phyloP scores from a whole-genome alignment of 2,113 vertebrate species.

The Sclerurus mexicanus region DNA sequence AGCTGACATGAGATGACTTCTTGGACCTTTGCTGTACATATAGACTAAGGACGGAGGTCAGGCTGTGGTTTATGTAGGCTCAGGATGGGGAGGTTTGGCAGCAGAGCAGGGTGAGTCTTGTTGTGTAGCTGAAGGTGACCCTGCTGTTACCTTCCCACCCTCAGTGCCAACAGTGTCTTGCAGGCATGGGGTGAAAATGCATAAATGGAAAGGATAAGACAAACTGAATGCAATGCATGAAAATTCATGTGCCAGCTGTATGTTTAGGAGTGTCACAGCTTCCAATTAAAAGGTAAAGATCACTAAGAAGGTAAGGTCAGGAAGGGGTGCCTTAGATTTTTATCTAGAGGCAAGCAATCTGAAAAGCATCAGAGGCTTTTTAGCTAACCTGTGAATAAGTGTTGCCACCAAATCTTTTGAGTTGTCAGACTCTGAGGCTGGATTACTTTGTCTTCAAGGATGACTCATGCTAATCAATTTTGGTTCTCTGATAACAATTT shows the following conservation, averaged over 20 bases:
- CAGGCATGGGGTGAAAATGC: neutral
- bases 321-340: neutral
- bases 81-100: neutral
- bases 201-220: neutral
- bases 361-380: neutral
- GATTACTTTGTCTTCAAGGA: neutral
- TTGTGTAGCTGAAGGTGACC: neutral
- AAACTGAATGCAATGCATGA: neutral
- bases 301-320: neutral
- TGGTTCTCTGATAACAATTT: neutral
- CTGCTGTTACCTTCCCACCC: neutral
- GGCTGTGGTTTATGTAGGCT: neutral
- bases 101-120: neutral
- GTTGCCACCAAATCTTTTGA: neutral
- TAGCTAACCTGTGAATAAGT: neutral
- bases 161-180: rapidly evolving
- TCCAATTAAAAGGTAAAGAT: neutral
- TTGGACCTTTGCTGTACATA: neutral
- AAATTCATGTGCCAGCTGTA: neutral
- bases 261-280: neutral
- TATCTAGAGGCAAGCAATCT: neutral
- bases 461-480: neutral
- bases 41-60: neutral
- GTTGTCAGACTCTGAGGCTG: neutral
- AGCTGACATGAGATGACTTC: neutral